Percentiles rank a stretch among this genome's conserved stretches.
These are phyloP conservation scores for Centropus unirufus DNA, from an alignment of 2,113 vertebrate species.

Conservation along the genomic window DNA sequence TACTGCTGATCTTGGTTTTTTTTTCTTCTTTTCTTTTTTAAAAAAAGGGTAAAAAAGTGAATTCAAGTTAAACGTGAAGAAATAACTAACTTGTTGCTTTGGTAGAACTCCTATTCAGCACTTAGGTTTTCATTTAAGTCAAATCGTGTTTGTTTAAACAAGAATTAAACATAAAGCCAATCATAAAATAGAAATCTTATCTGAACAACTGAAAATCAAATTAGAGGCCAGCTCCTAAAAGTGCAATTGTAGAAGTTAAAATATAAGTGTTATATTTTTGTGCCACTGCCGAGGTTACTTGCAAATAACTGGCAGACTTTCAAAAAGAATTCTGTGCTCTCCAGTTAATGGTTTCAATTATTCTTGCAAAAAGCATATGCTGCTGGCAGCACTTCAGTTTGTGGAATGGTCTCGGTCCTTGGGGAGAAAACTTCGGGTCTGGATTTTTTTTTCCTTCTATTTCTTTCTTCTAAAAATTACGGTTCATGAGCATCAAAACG, in stretches of 20 bases:
- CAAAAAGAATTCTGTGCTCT: conserved; percentile 79
- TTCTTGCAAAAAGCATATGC: conserved; percentile 76
- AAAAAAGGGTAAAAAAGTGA: conserved; percentile 75
- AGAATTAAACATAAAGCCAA: conserved; percentile 79
- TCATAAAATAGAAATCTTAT: conserved; percentile 81
- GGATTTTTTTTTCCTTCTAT: conserved; percentile 42
- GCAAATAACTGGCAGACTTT: conserved; percentile 78
- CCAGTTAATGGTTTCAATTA: conserved; percentile 81
- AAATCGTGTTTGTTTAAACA: conserved; percentile 76
- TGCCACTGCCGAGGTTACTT: conserved; percentile 77
- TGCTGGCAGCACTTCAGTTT: conserved; percentile 71
- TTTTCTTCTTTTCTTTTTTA: conserved; percentile 9
- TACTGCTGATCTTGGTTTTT: conserved; percentile 12
- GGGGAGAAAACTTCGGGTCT: conserved; percentile 50
- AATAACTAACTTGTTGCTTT: conserved; percentile 79
- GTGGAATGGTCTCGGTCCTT: conserved; percentile 70
- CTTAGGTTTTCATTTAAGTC: conserved; percentile 80
- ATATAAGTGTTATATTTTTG: conserved; percentile 77
- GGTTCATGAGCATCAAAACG: conserved; percentile 27
- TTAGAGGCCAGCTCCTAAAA: conserved; percentile 81
- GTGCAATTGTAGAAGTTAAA: conserved; percentile 79
- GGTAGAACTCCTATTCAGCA: conserved; percentile 81
- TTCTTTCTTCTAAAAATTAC: conserved; percentile 65
- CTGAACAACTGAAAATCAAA: conserved; percentile 80
- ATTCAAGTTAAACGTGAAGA: conserved; percentile 78